Conservation (phyloP, 2,113 vertebrate genomes). For the Vanacampus margaritifer region DNA sequence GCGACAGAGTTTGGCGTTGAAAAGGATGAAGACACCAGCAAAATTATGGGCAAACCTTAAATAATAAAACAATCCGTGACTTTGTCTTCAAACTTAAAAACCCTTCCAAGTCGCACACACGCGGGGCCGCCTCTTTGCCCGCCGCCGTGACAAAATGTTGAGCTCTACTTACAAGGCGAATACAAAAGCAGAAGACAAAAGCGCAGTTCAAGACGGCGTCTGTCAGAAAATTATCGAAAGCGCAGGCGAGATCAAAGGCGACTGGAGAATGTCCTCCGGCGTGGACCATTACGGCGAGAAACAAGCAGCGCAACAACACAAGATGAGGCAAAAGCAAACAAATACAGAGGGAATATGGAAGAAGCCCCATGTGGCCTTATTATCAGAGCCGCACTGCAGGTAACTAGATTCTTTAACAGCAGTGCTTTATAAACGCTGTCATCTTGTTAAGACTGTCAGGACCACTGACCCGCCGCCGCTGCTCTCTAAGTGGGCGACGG, state of each 20-base stretch:
- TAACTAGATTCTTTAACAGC: constrained; percentile 75
- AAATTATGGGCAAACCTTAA: background rate
- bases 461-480: constrained; percentile 82
- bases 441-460: constrained; percentile 83
- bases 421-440: constrained; percentile 86
- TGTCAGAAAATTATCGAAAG: constrained; percentile 75
- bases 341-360: constrained; percentile 72
- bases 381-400: constrained; percentile 81
- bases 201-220: constrained; percentile 58
- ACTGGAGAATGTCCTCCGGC: constrained; percentile 67
- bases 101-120: background rate
- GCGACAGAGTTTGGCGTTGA: too few relatives aligned
- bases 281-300: constrained; percentile 60
- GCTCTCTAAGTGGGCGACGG: constrained; percentile 72
- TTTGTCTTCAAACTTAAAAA: constrained; percentile 60
- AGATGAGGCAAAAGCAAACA: constrained; percentile 76
- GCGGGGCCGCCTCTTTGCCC: constrained; percentile 53
- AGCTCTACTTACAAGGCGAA: constrained; percentile 58
- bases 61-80: background rate
- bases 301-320: constrained; percentile 74
- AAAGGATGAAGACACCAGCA: background rate
- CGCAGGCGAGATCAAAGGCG: constrained; percentile 60
- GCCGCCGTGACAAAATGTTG: constrained; percentile 60
- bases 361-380: constrained; percentile 87
- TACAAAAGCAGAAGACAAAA: constrained; percentile 31